Evolutionary conservation across 2,888 invertebrate genomes (phyloP).

Genomic region (Saturnia japonica): DNA sequence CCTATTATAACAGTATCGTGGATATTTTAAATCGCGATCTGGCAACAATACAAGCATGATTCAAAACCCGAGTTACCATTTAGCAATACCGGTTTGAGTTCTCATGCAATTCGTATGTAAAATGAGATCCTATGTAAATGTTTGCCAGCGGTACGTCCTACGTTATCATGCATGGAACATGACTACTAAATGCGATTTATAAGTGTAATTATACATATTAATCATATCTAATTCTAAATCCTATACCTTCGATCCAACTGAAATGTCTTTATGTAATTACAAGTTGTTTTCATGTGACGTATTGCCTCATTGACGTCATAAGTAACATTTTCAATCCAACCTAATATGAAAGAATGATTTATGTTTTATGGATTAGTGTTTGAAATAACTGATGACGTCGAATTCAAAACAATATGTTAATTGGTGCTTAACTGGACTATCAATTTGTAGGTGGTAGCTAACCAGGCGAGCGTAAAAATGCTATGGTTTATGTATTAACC

Average conservation of each 20-base stretch:
- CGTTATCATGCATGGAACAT: not conserved
- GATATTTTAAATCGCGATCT: not conserved
- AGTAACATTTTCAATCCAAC: not conserved
- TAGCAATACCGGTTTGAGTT: slow-evolving; percentile 12
- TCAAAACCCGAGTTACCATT: not conserved
- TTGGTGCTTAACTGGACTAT: not conserved
- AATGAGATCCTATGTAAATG: slow-evolving; percentile 11
- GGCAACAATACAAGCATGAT: not conserved
- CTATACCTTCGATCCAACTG: not conserved
- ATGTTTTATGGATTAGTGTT: not conserved
- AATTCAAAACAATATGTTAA: not conserved
- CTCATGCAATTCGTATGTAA: slow-evolving; percentile 15
- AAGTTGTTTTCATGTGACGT: not conserved
- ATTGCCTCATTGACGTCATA: not conserved
- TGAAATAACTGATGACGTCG: not conserved
- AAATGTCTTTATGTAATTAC: no score
- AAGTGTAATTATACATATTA: not conserved
- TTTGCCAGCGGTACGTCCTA: not conserved
- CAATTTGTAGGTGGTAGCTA: not conserved
- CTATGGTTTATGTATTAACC: not conserved
- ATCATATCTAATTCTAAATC: not conserved
- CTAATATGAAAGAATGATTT: not conserved
- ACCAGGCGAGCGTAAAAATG: not conserved
- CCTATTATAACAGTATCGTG: not conserved
- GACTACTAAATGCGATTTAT: not conserved